These are phyloP conservation scores for Rhingia rostrata DNA, from an alignment of 2,888 invertebrate genomes.

Conservation along the genomic window DNA sequence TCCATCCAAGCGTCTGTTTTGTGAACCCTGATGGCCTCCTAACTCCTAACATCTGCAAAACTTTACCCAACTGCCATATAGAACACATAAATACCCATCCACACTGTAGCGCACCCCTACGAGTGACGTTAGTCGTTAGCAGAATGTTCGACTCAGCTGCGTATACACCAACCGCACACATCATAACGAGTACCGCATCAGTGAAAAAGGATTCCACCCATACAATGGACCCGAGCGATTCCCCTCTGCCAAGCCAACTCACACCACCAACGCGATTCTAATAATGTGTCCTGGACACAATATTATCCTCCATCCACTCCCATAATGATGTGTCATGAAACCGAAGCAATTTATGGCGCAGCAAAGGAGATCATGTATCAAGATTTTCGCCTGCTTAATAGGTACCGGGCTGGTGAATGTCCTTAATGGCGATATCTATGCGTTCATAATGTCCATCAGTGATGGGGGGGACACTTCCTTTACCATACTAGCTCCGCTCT, in stretches of 20 bases:
- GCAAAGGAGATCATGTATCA: conserved; percentile 73
- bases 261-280: conserved; percentile 25
- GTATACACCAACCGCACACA: conserved; percentile 24
- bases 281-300: conserved; percentile 53
- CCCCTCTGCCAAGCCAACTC: not conserved
- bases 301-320: conserved; percentile 68
- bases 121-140: conserved; percentile 34
- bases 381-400: conserved; percentile 66
- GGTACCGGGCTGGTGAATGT: conserved; percentile 60
- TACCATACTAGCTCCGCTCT: not conserved
- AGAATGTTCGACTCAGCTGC: conserved; percentile 44
- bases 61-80: conserved; percentile 13
- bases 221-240: conserved; percentile 1
- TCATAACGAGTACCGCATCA: conserved; percentile 39
- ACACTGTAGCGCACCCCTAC: conserved; percentile 27
- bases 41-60: conserved; percentile 31
- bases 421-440: conserved; percentile 71
- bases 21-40: not conserved
- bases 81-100: conserved; percentile 1
- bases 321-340: conserved; percentile 72
- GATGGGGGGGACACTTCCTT: conserved; percentile 57
- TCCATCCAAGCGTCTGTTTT: not conserved
- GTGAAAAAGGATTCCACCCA: conserved; percentile 45
- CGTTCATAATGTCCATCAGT: conserved; percentile 70
- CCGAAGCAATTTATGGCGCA: conserved; percentile 70